phyloP scores from a whole-genome alignment of 2,888 invertebrate species.

The Zelleria hepariella region DNA sequence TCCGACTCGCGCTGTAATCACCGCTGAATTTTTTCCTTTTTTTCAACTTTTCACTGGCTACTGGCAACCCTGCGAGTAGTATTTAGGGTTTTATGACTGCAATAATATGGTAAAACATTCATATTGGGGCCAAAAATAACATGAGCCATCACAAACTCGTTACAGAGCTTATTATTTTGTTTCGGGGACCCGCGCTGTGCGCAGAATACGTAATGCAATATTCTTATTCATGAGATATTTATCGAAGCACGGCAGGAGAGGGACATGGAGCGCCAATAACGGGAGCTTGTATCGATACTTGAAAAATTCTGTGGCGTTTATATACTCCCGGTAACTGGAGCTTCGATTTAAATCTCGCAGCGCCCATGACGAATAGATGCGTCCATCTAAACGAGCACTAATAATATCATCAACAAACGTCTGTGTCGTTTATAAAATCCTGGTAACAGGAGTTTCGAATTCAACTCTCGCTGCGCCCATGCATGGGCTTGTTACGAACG shows the following conservation, averaged over 20 bases:
- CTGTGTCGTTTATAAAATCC: too few species aligned
- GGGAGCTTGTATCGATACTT: not conserved
- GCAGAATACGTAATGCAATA: slow-evolving; percentile 49
- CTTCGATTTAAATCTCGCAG: not conserved
- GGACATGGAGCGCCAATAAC: not conserved
- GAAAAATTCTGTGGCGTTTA: not conserved
- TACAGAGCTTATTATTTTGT: slow-evolving; percentile 12
- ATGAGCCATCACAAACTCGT: slow-evolving; percentile 2
- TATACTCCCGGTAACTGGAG: not conserved
- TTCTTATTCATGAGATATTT: slow-evolving; percentile 61
- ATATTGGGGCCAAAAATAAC: not conserved
- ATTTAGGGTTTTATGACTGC: not conserved
- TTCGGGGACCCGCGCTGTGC: not conserved
- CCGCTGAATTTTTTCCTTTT: not conserved
- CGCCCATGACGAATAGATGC: not conserved
- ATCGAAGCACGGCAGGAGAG: slow-evolving; percentile 23
- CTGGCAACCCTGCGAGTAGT: not conserved
- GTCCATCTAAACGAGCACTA: too few species aligned
- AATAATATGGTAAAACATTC: not conserved
- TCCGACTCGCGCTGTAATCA: too few species aligned
- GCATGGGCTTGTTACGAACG: too few species aligned
- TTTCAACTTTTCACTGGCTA: too few species aligned
- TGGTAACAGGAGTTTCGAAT: too few species aligned
- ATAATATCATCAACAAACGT: too few species aligned
- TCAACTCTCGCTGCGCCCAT: too few species aligned